Evolutionary conservation across 1,140 invertebrate species (phyloP), one percentile per base, ranked within the genome.

Genomic region (Apis cerana): DNA sequence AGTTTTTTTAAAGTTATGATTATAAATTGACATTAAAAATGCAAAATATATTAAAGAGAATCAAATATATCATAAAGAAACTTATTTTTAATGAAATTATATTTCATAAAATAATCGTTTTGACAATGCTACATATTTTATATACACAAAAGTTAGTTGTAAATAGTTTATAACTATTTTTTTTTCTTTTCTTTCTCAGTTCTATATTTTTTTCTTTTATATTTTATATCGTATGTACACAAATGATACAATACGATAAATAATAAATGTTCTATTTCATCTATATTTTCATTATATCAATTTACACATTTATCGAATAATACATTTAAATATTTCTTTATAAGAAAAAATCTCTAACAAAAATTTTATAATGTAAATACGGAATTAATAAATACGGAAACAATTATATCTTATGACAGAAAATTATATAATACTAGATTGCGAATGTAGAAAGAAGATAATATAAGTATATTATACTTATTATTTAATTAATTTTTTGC

Each of bases 251-350:
- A 33, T 50, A 23, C 33, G 61, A 27, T 33, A 8, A 17, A 54
- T 50, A 50, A 65, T n/a, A 75, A 50, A 15, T 33, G 43, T 70
- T 43, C 19, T 8, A 58, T 54, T 58, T 75, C 70, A 54, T 12
- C 9, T 79, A 50, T 62, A 75, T 67, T 68, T 65, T 67, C 69
- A 21, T 58, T 65, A 43, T 52, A 71, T 80, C 61, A 80, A 80
- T 80, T 48, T 80, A 75, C 54, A 81, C 48, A n/a, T 15, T 43
- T 48, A 68, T 33, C 43, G 71, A 75, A 59, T n/a, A 54, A 15
- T 67, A 67, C 19, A 33, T n/a, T 54, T 80, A 80, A 80, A 65
- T 48, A 64, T 58, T 43, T 72, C 17, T 50, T 80, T 75, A 75
- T 52, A 50, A 9, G 52, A 54, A 19, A 62, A 65, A 65, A 48